These are phyloP conservation scores for Fukomys damarensis DNA, from an alignment of 2,113 vertebrate species.

Conservation along the genomic window DNA sequence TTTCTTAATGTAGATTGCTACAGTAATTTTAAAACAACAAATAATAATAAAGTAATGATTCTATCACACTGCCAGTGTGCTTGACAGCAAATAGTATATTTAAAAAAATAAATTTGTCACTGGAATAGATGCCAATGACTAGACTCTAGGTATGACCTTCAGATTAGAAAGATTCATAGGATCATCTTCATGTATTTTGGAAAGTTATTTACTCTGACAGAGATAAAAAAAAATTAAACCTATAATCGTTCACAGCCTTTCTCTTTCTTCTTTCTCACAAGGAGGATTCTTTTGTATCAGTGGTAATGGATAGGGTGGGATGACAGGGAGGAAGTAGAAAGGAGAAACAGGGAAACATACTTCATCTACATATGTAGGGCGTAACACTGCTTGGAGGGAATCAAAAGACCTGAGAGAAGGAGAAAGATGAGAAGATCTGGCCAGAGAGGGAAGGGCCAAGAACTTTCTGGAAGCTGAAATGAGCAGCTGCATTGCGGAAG, in stretches of 20 bases:
- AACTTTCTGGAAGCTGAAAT: background rate
- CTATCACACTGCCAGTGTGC: conserved; percentile 44
- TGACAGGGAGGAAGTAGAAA: background rate
- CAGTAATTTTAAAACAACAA: conserved; percentile 74
- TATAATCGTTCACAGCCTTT: conserved; percentile 64
- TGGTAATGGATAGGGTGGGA: background rate
- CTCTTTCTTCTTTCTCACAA: background rate
- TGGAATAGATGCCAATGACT: conserved; percentile 60
- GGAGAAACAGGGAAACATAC: background rate
- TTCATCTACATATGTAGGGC: background rate
- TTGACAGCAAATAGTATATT: conserved; percentile 66
- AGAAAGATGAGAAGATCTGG: background rate
- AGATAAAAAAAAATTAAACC: conserved; percentile 69
- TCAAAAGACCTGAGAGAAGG: background rate
- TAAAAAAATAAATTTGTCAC: conserved; percentile 71
- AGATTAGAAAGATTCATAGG: conserved; percentile 74
- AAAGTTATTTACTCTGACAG: conserved; percentile 61
- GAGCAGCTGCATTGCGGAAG: background rate
- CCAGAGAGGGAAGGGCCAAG: background rate
- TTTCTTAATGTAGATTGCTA: conserved; percentile 73
- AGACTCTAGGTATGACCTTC: conserved; percentile 53
- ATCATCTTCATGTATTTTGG: conserved; percentile 59
- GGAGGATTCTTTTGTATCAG: background rate
- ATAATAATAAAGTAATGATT: conserved; percentile 71
- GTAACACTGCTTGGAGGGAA: background rate